These are phyloP conservation scores for Helleia helle DNA, from an alignment of 2,888 invertebrate species.

Conservation along the genomic window DNA sequence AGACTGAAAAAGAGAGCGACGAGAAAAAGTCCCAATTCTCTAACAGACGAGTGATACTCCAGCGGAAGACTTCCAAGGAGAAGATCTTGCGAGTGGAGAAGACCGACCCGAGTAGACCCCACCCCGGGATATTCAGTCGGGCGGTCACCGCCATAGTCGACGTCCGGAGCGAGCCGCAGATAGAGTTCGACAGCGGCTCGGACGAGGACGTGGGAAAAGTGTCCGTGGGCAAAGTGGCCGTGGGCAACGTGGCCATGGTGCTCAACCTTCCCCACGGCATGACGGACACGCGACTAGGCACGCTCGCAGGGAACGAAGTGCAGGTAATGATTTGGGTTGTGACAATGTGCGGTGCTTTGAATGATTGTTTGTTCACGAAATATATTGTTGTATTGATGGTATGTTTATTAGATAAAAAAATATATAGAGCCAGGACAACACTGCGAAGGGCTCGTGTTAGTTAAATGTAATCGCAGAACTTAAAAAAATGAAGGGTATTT, in stretches of 20 bases:
- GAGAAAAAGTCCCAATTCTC: conserved; percentile 29
- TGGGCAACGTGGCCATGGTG: conserved; percentile 32
- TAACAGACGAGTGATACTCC: conserved; percentile 53
- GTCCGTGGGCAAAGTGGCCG: conserved; percentile 27
- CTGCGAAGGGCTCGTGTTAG: too few relatives aligned
- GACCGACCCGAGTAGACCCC: conserved; percentile 39
- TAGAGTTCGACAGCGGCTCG: conserved; percentile 40
- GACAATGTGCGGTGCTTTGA: background rate
- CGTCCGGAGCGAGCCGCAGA: conserved; percentile 34
- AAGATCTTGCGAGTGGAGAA: conserved; percentile 40
- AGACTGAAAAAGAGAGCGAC: conserved; percentile 27
- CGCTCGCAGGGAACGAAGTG: conserved; percentile 52
- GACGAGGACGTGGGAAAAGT: conserved; percentile 32
- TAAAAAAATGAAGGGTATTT: too few relatives aligned
- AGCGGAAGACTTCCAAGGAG: conserved; percentile 40
- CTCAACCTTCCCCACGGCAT: conserved; percentile 57
- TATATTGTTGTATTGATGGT: too few relatives aligned
- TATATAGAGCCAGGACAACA: too few relatives aligned
- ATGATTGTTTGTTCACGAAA: too few relatives aligned
- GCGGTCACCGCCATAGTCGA: conserved; percentile 47
- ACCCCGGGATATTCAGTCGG: conserved; percentile 52
- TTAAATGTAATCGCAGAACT: too few relatives aligned
- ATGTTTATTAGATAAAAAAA: too few relatives aligned
- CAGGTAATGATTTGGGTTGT: conserved; percentile 47
- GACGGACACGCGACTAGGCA: conserved; percentile 54